phyloP scores from a whole-genome alignment of 2,113 vertebrate genomes.

The Cyanoramphus novaezelandiae region DNA sequence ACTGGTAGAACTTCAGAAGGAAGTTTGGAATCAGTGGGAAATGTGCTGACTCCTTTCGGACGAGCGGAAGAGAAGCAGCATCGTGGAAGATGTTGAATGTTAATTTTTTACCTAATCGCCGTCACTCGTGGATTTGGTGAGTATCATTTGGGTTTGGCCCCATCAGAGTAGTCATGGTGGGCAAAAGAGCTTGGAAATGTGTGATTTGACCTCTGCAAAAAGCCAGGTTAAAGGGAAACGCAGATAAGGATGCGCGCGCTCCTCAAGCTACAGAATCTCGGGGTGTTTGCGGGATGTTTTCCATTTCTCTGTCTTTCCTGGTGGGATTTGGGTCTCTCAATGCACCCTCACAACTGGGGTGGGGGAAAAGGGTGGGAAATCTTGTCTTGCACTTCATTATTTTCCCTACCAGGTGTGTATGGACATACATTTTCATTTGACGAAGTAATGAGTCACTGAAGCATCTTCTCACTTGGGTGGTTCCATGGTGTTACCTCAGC shows the following conservation, averaged over 20 bases:
- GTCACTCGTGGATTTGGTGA: slow-evolving; percentile 81
- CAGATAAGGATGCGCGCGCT: fast-evolving
- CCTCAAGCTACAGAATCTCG: not conserved
- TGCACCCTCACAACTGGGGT: fast-evolving
- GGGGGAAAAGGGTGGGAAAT: not conserved
- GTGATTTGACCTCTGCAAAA: not conserved
- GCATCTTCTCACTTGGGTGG: not conserved
- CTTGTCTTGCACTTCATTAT: not conserved
- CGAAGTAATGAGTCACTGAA: not conserved
- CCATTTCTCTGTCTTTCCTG: not conserved
- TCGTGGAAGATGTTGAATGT: slow-evolving; percentile 68
- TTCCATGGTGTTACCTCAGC: not conserved
- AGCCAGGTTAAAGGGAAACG: not conserved
- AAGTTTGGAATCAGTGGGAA: not conserved
- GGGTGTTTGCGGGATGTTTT: not conserved
- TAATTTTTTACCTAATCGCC: slow-evolving; percentile 62
- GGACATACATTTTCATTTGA: not conserved
- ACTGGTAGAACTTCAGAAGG: not conserved
- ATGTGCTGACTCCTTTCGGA: not conserved
- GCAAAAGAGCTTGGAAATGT: not conserved
- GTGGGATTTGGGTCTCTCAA: not conserved
- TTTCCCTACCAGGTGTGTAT: not conserved
- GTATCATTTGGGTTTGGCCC: not conserved
- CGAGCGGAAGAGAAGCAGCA: not conserved
- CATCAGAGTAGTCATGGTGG: not conserved